These are phyloP conservation scores for Mixornis gularis DNA, from an alignment of 2,113 vertebrate genomes.

Conservation along the genomic window DNA sequence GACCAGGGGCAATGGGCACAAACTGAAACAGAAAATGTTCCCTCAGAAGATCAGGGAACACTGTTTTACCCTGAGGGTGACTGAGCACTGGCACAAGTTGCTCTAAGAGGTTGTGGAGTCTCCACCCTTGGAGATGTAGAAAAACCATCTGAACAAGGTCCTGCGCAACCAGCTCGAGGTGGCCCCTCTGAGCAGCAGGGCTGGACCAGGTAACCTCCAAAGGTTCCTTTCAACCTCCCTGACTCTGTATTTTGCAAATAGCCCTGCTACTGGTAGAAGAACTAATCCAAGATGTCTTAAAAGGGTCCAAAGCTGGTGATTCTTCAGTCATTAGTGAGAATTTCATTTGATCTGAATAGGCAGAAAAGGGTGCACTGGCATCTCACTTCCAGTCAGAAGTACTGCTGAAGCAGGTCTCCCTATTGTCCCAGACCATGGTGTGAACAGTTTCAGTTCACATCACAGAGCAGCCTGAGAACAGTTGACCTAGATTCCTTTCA, in stretches of 20 bases:
- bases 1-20: background rate
- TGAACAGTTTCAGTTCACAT: background rate
- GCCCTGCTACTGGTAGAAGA: background rate
- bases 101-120: background rate
- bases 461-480: background rate
- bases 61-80: background rate
- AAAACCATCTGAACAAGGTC: rapidly evolving
- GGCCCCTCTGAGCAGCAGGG: background rate
- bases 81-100: background rate
- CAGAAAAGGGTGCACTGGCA: background rate
- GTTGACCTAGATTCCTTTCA: conserved; percentile 38
- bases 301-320: background rate
- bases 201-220: background rate
- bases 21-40: background rate
- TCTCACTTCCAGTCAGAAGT: background rate
- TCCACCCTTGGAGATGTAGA: background rate
- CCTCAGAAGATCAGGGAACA: background rate
- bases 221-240: background rate
- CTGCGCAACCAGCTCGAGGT: background rate
- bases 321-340: background rate
- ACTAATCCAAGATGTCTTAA: background rate
- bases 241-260: background rate
- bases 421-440: background rate
- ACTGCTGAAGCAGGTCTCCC: background rate
- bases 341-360: background rate